Evolutionary conservation across 2,113 vertebrate genomes (phyloP), one percentile per base, ranked within the genome.

Genomic region (Hemichromis elongatus): DNA sequence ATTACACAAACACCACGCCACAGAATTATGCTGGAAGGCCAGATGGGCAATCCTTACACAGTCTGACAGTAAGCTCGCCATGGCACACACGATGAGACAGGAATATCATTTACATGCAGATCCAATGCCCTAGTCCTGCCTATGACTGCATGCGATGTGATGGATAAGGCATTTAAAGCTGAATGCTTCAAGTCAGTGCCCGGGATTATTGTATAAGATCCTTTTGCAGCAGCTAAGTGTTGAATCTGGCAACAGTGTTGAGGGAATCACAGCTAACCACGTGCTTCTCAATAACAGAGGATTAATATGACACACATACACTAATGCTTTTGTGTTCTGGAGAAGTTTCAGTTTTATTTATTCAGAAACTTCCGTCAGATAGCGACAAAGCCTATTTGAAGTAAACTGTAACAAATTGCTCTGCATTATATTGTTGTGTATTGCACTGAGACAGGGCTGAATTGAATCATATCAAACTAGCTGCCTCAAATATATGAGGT

Each of bases 391-490:
- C 54, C 26, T 56, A 81, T 88, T 90, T 88, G 86, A 93, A 89
- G 61, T 88, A 85, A 92, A 91, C 73, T 66, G 73, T 83, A 88
- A 88, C 79, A 89, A 82, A 92, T 92, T 35, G 19, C 75, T 79
- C 57, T 80, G 84, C 37, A 55, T 85, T 73, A 57, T 89, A 52
- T 80, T 87, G 45, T 80, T 87, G 82, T 86, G 80, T 83, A 56
- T 86, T 83, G 81, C 81, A 75, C 21, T 63, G 59, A 83, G 81
- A 88, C 57, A 40, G 82, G 59, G 33, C 57, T 61, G 79, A 90
- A 93, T 85, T 86, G 81, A 91, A 93, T 89, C 84, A 86, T 47
- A 88, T 87, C 86, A 89, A 85, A 91, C 63, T 61, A 68, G 81
- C 82, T 79, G 84, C 83, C 57, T 86, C 83, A 84, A 79, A 91